These are phyloP conservation scores for Petaurus breviceps DNA, from an alignment of 2,113 vertebrate species.

Conservation along the genomic window DNA sequence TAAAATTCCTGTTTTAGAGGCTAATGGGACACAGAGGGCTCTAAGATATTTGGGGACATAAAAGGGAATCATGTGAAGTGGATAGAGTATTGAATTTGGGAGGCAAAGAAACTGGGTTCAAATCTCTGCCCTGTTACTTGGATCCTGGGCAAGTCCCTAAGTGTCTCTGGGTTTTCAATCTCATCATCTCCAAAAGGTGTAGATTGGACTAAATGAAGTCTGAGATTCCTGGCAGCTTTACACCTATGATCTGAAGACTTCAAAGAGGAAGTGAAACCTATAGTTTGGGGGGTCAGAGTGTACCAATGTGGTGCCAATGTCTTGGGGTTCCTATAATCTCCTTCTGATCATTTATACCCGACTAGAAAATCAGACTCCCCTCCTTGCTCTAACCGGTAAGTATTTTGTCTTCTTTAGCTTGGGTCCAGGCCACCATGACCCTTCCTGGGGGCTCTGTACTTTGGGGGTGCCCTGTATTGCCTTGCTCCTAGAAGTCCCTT, in stretches of 20 bases:
- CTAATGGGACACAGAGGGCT: background rate
- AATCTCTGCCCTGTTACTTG: background rate
- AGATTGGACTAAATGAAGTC: background rate
- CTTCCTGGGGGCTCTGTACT: background rate
- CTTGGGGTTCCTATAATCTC: background rate
- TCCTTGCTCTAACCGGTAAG: background rate
- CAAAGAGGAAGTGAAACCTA: background rate
- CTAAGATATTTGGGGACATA: background rate
- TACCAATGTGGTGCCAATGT: background rate
- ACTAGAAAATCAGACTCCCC: background rate
- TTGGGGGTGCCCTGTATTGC: background rate
- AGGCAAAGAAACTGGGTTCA: background rate
- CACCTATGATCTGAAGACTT: background rate
- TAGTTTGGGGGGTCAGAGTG: background rate
- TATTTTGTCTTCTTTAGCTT: background rate
- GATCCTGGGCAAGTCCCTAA: background rate
- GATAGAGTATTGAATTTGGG: background rate
- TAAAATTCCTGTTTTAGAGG: background rate
- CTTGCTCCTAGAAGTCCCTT: background rate
- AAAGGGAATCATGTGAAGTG: background rate
- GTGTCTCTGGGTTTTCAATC: background rate
- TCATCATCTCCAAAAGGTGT: background rate
- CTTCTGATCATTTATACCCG: background rate
- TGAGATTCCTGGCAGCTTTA: background rate
- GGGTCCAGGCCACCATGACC: background rate